These are phyloP conservation scores for Drosophila lini DNA, from an alignment of 1,140 invertebrate genomes.

Conservation along the genomic window DNA sequence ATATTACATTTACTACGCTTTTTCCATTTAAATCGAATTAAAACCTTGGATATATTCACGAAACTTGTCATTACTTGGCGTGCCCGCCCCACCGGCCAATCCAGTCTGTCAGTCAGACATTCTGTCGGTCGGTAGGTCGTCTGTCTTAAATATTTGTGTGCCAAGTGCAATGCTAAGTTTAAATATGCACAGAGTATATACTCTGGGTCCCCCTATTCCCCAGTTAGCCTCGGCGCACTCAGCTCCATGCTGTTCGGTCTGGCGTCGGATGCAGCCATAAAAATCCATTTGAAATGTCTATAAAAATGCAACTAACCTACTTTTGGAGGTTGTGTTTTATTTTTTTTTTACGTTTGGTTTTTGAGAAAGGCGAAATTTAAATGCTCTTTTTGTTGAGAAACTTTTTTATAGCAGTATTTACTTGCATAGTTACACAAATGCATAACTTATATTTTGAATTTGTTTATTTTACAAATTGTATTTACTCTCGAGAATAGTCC, in stretches of 20 bases:
- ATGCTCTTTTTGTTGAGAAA: slow-evolving; percentile 19
- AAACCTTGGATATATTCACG: slow-evolving; percentile 38
- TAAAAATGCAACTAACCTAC: slow-evolving; percentile 71
- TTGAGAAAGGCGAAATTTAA: slow-evolving; percentile 11
- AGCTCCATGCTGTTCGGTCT: slow-evolving; percentile 34
- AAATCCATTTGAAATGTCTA: slow-evolving; percentile 66
- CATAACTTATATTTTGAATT: not conserved
- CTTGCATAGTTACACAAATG: not conserved
- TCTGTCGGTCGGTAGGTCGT: not conserved
- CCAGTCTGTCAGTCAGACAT: slow-evolving; percentile 11
- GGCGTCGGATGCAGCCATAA: slow-evolving; percentile 64
- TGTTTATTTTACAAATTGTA: not conserved
- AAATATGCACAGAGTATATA: slow-evolving; percentile 40
- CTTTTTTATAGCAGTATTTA: not conserved
- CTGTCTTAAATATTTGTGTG: slow-evolving; percentile 55
- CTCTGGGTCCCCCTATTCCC: slow-evolving; percentile 2
- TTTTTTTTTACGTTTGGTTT: slow-evolving; percentile 4
- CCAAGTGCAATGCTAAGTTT: slow-evolving; percentile 73
- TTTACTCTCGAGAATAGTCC: too few relatives aligned
- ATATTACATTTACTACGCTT: not conserved
- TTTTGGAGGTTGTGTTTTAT: slow-evolving; percentile 36
- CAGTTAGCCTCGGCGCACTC: slow-evolving; percentile 32
- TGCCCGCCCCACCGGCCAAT: slow-evolving; percentile 21
- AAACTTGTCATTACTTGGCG: slow-evolving; percentile 31
- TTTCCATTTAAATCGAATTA: slow-evolving; percentile 27